Conservation (phyloP, 2,797 vertebrate species). For the Bucorvus abyssinicus region DNA sequence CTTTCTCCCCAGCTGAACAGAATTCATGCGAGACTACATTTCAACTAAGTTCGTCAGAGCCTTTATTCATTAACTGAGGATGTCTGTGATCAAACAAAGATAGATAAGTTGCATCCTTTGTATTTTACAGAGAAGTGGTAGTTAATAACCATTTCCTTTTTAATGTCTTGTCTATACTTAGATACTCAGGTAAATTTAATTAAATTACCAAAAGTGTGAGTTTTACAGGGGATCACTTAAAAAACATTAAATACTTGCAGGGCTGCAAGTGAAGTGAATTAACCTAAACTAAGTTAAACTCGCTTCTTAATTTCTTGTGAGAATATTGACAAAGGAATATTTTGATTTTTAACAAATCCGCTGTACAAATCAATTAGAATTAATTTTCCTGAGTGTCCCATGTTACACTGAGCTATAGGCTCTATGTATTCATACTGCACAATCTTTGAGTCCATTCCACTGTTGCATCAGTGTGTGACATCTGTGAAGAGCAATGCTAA, state of each 20-base stretch:
- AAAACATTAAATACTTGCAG: neutral
- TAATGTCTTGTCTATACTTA: conserved; percentile 16
- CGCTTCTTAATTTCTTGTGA: neutral
- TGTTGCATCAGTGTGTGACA: neutral
- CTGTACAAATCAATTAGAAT: neutral
- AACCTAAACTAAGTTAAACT: conserved; percentile 37
- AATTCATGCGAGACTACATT: neutral
- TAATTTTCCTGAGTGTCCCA: conserved; percentile 31
- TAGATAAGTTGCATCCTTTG: neutral
- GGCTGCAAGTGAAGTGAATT: neutral
- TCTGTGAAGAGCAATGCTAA: conserved; percentile 3
- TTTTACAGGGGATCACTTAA: conserved; percentile 37
- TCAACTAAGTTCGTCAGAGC: conserved; percentile 2
- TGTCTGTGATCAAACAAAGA: neutral
- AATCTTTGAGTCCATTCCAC: neutral
- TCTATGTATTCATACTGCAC: neutral
- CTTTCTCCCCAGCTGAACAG: neutral
- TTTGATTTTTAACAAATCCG: conserved; percentile 33
- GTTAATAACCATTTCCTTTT: neutral
- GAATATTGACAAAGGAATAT: neutral
- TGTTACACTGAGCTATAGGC: neutral
- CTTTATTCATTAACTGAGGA: neutral
- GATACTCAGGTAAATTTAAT: conserved; percentile 58
- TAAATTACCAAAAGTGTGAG: conserved; percentile 42
- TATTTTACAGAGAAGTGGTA: conserved; percentile 15